Percentiles rank a stretch among this genome's conserved stretches.
Evolutionary conservation across 2,797 vertebrate species (phyloP).

Genomic region (Danio choprae): DNA sequence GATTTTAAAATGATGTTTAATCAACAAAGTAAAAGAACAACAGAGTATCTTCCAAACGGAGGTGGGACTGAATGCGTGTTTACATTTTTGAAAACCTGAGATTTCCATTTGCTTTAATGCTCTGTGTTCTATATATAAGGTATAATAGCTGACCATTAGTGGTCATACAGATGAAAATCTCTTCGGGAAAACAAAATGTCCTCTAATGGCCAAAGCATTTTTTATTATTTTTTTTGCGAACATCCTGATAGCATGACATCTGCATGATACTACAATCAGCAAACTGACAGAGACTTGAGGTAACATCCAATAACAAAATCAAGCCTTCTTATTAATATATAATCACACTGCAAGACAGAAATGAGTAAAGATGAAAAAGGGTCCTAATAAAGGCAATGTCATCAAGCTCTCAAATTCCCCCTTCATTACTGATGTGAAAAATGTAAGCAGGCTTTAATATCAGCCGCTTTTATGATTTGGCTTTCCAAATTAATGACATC

Average conservation of each 20-base stretch:
- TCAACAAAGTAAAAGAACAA: slow-evolving; percentile 31
- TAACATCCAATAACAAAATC: slow-evolving; percentile 4
- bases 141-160: background rate
- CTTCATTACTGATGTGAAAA: background rate
- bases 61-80: background rate
- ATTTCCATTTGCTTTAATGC: background rate
- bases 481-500: background rate
- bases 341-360: background rate
- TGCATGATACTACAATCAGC: background rate
- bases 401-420: background rate
- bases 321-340: background rate
- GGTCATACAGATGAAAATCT: too few species aligned
- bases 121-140: background rate
- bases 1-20: slow-evolving; percentile 12
- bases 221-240: background rate
- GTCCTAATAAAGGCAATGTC: slow-evolving; percentile 1
- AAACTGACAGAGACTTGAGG: background rate
- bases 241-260: background rate
- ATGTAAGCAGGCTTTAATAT: background rate
- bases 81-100: background rate
- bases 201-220: background rate
- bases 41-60: background rate
- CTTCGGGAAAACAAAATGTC: background rate
- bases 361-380: slow-evolving; percentile 9
- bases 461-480: background rate